Base-by-base conservation (phyloP, 2,797 vertebrate genomes). In the Neosilurus mollespiculum region DNA sequence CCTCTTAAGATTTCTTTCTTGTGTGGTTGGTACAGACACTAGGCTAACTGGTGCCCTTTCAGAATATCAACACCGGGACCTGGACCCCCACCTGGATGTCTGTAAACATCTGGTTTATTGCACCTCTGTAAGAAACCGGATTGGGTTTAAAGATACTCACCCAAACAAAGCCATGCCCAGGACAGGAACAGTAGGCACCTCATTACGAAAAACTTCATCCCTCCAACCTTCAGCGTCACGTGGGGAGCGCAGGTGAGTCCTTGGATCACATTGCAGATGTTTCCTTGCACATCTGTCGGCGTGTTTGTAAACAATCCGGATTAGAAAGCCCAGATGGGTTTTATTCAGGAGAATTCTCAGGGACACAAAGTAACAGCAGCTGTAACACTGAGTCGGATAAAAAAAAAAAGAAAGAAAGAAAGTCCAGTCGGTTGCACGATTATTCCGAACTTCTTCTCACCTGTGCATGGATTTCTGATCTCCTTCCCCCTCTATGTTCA, bases 141-240 rank as follows among this genome's bases (percentile, higher is more conserved):
- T 18, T 49, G 59, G 37, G 64, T 64, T 64, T 64, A 49, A 79
- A 53, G 83, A 34, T 77, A 89, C 91, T 89, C 73, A 91, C 91
- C 91, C 24, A 88, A 83, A 86, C 86, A 90, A 78, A 88, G 83
- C 86, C 88, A 85, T 79, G 87, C 85, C 78, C 89, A 89, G 58
- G 86, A 88, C 83, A 89, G 76, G 37, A 87, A 88, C 7, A 89
- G 87, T 7, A 89, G 84, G 84, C 88, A 87, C 83, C 83, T 88
- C 37, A 90, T 30, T 15, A 89, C 49, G 59, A 86, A 87, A 73
- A 87, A 81, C 87, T 73, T 83, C 24, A 85, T 78, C 49, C 59
- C 77, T 62, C 75, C 79, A 49, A 83, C 81, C 83, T 83, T 87
- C 83, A 86, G 82, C 86, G 88, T 90, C 87, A 86, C 71, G 78